Evolutionary conservation across 2,797 vertebrate species (phyloP).

Genomic region (Rhodeus uyekii): DNA sequence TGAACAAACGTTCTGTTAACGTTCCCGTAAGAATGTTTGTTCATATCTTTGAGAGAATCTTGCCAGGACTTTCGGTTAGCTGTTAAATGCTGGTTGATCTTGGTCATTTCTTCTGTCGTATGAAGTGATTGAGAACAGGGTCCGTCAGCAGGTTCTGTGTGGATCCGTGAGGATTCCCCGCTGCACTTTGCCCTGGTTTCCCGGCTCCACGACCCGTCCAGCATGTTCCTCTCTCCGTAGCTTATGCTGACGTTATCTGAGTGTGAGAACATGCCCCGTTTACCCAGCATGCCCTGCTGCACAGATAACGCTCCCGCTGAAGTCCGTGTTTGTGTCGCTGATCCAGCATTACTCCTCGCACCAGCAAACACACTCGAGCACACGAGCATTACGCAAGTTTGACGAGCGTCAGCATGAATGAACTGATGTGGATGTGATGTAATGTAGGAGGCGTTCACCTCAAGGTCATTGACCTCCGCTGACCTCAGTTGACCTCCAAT

Average conservation of each 20-base stretch:
- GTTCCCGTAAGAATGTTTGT: too few relatives aligned
- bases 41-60: too few relatives aligned
- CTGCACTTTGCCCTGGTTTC: neutral
- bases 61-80: neutral
- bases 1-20: too few relatives aligned
- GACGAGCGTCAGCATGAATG: neutral
- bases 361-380: neutral
- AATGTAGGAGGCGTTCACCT: neutral
- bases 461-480: neutral
- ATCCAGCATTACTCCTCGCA: neutral
- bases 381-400: neutral
- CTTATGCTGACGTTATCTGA: neutral
- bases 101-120: neutral
- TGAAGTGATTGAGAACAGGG: neutral
- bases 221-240: neutral
- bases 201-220: neutral
- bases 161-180: neutral
- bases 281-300: conserved; percentile 24
- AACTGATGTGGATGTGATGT: neutral
- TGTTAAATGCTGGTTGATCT: neutral
- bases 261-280: neutral
- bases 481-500: neutral
- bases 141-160: neutral
- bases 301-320: conserved; percentile 16
- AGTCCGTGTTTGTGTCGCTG: neutral